Evolutionary conservation across 2,113 vertebrate species (phyloP).

Genomic region (Puffinus mauretanicus): DNA sequence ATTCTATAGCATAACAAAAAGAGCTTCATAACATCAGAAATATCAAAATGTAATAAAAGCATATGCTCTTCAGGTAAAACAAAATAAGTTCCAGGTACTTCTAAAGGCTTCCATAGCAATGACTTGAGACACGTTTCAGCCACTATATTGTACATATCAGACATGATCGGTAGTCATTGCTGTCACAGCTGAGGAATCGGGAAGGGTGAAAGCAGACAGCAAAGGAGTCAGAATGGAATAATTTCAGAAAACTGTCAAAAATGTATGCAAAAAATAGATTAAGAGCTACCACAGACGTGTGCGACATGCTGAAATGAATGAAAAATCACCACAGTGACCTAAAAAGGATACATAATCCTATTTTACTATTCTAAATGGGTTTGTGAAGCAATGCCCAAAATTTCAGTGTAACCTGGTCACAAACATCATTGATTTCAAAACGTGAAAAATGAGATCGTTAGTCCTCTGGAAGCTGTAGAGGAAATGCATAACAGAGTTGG

Average conservation of each 20-base stretch:
- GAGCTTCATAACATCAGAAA: background rate
- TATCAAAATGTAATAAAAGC: background rate
- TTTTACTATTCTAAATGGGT: background rate
- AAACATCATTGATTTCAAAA: conserved; percentile 12
- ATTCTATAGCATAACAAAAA: background rate
- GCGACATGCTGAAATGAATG: background rate
- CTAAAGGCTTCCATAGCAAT: background rate
- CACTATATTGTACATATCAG: background rate
- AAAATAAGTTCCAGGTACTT: background rate
- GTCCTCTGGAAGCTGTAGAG: background rate
- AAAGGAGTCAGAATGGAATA: background rate
- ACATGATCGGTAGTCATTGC: background rate
- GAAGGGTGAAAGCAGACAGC: background rate
- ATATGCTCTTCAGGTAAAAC: background rate
- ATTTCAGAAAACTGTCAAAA: background rate
- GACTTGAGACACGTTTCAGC: background rate
- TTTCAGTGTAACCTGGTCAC: background rate
- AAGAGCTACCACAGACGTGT: background rate
- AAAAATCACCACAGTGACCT: background rate
- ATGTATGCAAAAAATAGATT: conserved; percentile 17
- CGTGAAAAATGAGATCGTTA: background rate
- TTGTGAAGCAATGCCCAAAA: background rate
- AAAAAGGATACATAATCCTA: background rate
- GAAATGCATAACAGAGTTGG: background rate
- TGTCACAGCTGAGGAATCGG: background rate